phyloP scores from a whole-genome alignment of 2,113 vertebrate genomes.

The Megaptera novaeangliae region DNA sequence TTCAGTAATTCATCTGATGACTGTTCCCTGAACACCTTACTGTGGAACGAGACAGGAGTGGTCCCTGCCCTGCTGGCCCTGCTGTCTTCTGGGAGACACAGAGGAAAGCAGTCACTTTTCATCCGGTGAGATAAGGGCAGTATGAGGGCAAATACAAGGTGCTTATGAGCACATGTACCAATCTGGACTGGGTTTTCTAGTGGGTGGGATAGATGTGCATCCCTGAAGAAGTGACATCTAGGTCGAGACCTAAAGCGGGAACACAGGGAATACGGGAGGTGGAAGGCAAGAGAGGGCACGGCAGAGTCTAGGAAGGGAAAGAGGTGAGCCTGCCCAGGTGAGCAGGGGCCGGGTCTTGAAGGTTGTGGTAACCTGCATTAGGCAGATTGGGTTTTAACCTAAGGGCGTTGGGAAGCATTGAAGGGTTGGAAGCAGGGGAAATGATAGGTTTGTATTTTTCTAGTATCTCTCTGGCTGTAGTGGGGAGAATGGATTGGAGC shows the following conservation, averaged over 20 bases:
- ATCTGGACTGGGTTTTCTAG: neutral
- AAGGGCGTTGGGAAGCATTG: neutral
- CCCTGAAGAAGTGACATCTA: neutral
- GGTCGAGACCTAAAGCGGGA: neutral
- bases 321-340: neutral
- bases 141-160: neutral
- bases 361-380: neutral
- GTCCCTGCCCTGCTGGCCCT: neutral
- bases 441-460: neutral
- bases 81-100: neutral
- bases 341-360: neutral
- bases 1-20: neutral
- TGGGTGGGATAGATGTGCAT: neutral
- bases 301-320: neutral
- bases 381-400: neutral
- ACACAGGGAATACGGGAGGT: neutral
- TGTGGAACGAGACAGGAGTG: neutral
- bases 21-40: neutral
- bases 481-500: neutral
- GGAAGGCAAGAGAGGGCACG: neutral
- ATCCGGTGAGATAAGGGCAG: neutral
- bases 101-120: neutral
- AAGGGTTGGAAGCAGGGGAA: neutral
- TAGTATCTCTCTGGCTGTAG: neutral
- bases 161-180: neutral